phyloP scores from a whole-genome alignment of 2,888 invertebrate species.

The Polia nebulosa region DNA sequence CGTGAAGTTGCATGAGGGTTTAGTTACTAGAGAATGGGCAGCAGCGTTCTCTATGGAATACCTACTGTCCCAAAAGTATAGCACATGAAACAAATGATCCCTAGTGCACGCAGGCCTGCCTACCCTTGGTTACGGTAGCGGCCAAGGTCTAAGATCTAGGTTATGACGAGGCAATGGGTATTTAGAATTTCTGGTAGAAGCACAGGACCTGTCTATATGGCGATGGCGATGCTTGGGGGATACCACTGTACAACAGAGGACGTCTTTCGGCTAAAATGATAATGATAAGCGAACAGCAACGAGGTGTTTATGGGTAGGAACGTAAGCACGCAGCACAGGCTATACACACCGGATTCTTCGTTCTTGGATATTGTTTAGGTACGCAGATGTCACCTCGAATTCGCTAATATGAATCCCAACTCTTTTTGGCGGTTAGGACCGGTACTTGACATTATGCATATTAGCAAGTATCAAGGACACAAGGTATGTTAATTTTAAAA shows the following conservation, averaged over 20 bases:
- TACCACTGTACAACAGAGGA: too few relatives aligned
- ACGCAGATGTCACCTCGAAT: too few relatives aligned
- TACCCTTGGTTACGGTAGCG: background rate
- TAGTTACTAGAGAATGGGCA: background rate
- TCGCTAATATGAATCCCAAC: background rate
- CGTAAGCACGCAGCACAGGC: background rate
- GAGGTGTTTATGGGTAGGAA: background rate
- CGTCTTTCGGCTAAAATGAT: background rate
- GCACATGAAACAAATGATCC: background rate
- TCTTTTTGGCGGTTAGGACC: background rate
- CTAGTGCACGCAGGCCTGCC: background rate
- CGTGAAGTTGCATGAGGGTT: too few relatives aligned
- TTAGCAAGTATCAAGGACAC: too few relatives aligned
- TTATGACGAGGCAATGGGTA: background rate
- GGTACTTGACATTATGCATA: background rate
- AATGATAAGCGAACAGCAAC: background rate
- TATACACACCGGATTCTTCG: too few relatives aligned
- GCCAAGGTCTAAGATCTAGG: too few relatives aligned
- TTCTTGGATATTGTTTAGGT: too few relatives aligned
- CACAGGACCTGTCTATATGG: background rate
- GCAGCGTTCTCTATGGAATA: background rate
- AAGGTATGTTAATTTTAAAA: background rate
- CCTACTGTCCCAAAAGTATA: background rate
- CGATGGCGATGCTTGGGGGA: background rate
- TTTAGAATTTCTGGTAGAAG: background rate